phyloP scores from a whole-genome alignment of 1,140 invertebrate species.

The Nasonia vitripennis region DNA sequence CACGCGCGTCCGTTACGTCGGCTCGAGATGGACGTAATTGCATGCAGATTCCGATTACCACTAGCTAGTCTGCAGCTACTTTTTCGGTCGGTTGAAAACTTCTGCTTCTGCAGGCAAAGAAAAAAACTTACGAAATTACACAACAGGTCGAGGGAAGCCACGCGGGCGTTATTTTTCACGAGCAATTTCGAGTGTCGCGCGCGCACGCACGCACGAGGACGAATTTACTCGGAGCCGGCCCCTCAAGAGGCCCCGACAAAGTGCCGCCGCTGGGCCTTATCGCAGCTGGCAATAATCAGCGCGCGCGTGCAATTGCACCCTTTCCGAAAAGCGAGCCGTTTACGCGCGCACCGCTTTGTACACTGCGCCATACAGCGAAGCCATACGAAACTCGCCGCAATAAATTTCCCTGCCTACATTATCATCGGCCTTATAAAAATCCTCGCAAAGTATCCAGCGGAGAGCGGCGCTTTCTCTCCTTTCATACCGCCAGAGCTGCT shows the following conservation, averaged over 20 bases:
- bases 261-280: constrained; percentile 52
- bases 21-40: background rate
- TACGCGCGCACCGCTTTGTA: too few relatives aligned
- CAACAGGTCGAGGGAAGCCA: background rate
- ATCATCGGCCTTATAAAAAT: constrained; percentile 53
- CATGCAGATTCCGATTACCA: background rate
- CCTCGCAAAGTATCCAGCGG: background rate
- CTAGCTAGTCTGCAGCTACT: background rate
- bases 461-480: background rate
- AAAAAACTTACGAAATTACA: too few relatives aligned
- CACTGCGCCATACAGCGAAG: too few relatives aligned
- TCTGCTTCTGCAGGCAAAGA: too few relatives aligned
- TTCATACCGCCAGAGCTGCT: background rate
- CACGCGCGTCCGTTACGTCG: background rate
- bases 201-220: too few relatives aligned
- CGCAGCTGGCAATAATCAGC: constrained; percentile 58
- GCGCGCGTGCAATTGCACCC: background rate
- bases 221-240: background rate
- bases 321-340: constrained; percentile 52
- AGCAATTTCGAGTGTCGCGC: background rate
- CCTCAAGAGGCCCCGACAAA: background rate
- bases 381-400: constrained; percentile 59
- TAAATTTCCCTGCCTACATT: constrained; percentile 61
- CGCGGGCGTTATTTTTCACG: background rate
- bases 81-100: background rate